Evolutionary conservation across 2,797 vertebrate genomes (phyloP), one percentile per base, ranked within the genome.

Genomic region (Chelon auratus): DNA sequence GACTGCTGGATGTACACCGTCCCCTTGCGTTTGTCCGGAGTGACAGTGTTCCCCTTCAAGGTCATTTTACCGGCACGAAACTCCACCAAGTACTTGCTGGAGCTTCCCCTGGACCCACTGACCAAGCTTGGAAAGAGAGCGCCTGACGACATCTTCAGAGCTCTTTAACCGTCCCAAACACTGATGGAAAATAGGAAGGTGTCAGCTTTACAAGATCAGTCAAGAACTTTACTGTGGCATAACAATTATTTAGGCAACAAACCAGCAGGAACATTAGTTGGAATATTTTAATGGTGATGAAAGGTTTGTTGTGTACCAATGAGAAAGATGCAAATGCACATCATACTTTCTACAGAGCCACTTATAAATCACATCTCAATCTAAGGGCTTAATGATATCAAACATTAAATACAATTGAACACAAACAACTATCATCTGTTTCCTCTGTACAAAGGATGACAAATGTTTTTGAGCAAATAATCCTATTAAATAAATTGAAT

Each of bases 11-110:
- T 94, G 90, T 99, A 99, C 58, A 97, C 97, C 0, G 88, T 93
- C 50, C 97, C 97, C 89, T 99, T 99, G 72, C 97, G 95, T 68
- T 98, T 98, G 83, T 99, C 97, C 0, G 97, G 97, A 5, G 97
- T 99, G 62, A 99, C 97, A 0, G 96, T 96, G 50, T 96, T 98
- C 18, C 96, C 96, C 81, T 98, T 98, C 72, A 98, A 59, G 9
- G 93, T 95, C 97, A 99, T 99, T 81, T 99, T 99, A 20, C 97
- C 97, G 0, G 97, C 97, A 4, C 97, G 94, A 54, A 99, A 99
- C 91, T 98, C 97, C 63, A 99, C 97, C 81, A 99, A 80, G 66
- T 98, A 98, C 78, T 99, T 99, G 87, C 95, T 99, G 6, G 97
- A 97, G 39, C 96, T 96, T 62, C 97, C 97, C 0, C 97, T 94